Base-by-base conservation (phyloP, 1,140 invertebrate species). In the Cyphomyrmex costatus region DNA sequence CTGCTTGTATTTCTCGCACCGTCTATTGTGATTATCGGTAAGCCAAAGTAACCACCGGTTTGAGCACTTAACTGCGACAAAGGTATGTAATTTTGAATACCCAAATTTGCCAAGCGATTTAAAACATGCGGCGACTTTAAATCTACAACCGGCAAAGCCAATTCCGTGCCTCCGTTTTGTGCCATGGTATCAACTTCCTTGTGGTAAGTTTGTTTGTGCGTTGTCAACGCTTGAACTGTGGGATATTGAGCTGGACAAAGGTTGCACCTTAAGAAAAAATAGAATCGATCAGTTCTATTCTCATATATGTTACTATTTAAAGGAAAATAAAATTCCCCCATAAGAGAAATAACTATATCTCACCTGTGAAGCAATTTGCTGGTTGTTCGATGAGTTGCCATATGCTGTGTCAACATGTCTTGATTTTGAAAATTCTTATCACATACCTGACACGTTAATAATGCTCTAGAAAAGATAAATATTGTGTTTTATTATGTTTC, bases 61-160 rank as follows among this genome's bases (percentile, higher is more conserved):
- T 95, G 95, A 78, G 96, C 95, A 80, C 96, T 96, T 14, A 97
- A 92, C 91, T 96, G 96, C 0, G 96, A 97, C 66, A 97, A 93
- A 3, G 97, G 97, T 88, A 98, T 97, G 92, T 97, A 97, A 94
- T 96, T 97, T 86, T 96, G 96, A 86, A 98, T 97, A 63, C 97
- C 97, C 80, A 97, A 94, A 92, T 93, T 96, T 76, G 95, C 95
- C 24, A 98, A 94, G 66, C 96, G 95, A 86, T 96, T 96, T 16
- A 97, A 91, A 51, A 96, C 96, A 7, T 96, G 96, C 3, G 96
- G 96, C 49, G 97, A 96, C 78, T 97, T 97, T 2, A 97, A 92
- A 92, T 98, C 97, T 8, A 98, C 96, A 5, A 98, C 95, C 0
- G 97, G 97, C 87, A 97, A 94, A 0, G 97, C 97, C 56, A 97